Evolutionary conservation across 2,888 invertebrate species (phyloP), one percentile per base, ranked within the genome.

Genomic region (Chaetoderma sp.): DNA sequence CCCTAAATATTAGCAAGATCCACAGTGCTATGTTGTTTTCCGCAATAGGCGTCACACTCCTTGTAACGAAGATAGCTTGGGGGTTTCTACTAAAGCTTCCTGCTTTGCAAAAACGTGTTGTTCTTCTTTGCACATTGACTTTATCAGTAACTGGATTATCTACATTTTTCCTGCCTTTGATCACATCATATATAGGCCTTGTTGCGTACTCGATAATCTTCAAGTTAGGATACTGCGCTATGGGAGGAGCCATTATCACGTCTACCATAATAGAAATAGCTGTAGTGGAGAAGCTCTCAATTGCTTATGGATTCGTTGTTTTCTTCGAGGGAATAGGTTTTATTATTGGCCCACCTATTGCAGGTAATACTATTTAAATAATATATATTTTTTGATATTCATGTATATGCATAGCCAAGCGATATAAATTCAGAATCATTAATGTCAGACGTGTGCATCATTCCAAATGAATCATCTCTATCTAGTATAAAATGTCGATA

Each of bases 211-310:
- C 49, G 16, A 27, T 13, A 16, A 2, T 49, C 1, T 49, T 60
- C 27, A 50, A 50, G 8, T 4, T 60, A 16, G 30, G 60, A 30
- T 32, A 30, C n/a, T 42, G 49, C 18, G 47, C 60, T 5, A 32
- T 60, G 32, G 60, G 60, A 16, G 60, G 60, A n/a, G 60, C 60
- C 23, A n/a, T 60, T 18, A 25, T 60, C 16, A 47, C 60, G 21
- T 44, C 44, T 28, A 28, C 50, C 27, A 33, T 60, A 2, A 45
- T 60, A 13, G 32, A 60, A 18, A 45, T 45, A 10, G 60, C 49
- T 18, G 60, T 47, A 13, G n/a, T 45, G 49, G 60, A 60, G 10
- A 4, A 23, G 23, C 25, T 60, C n/a, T 60, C 60, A 10, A 49
- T 45, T 18, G 32, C 60, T 21, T 60, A 60, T 49, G 60, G 60